These are phyloP conservation scores for Morphnarchus princeps DNA, from an alignment of 2,113 vertebrate genomes.

Conservation along the genomic window DNA sequence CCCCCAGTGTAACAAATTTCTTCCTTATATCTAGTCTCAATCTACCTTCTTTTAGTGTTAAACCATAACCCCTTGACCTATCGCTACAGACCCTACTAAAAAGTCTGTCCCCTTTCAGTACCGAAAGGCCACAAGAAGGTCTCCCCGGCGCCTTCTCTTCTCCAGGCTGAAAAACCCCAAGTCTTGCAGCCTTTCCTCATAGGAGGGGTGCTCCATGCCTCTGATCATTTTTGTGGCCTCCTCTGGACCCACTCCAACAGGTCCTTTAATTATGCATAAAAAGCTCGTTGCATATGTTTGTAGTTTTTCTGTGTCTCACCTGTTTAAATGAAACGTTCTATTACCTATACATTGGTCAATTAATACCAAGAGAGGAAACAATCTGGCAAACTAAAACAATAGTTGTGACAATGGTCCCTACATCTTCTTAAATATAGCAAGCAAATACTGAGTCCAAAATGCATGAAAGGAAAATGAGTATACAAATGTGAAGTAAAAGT, in stretches of 20 bases:
- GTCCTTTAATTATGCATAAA: neutral
- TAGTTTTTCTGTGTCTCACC: accelerated
- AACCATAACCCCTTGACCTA: neutral
- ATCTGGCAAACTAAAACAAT: neutral
- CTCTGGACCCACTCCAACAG: accelerated
- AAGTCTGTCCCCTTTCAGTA: neutral
- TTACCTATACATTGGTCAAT: neutral
- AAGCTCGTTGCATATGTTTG: accelerated
- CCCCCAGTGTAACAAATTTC: accelerated
- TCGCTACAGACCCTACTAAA: neutral
- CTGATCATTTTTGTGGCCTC: accelerated
- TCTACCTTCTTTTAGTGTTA: neutral
- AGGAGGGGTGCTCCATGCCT: neutral
- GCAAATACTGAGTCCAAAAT: neutral
- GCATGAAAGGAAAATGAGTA: neutral
- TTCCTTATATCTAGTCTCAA: neutral
- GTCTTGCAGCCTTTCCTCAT: neutral
- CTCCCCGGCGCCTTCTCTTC: accelerated
- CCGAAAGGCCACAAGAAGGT: accelerated
- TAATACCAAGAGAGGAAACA: neutral
- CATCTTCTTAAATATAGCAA: neutral
- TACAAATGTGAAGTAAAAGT: neutral
- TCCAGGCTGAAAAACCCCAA: neutral
- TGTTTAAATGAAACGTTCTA: neutral
- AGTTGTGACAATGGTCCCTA: neutral